phyloP scores from a whole-genome alignment of 2,888 invertebrate species.

The Barypeithes pellucidus region DNA sequence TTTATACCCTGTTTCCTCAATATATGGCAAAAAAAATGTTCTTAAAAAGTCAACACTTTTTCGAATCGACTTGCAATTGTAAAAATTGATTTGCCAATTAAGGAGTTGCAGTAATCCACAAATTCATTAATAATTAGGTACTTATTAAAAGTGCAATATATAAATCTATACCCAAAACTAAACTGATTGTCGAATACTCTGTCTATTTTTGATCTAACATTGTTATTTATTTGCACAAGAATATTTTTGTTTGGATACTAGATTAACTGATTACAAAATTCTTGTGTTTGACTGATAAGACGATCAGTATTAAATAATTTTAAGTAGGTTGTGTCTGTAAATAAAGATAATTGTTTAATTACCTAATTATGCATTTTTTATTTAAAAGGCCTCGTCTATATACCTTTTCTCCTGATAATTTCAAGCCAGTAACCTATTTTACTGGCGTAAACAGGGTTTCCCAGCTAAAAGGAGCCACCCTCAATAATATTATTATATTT shows the following conservation, averaged over 20 bases:
- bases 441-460: too few species aligned
- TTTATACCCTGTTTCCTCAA: too few species aligned
- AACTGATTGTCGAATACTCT: constrained; percentile 20
- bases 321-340: constrained; percentile 39
- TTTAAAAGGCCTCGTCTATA: not conserved
- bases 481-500: too few species aligned
- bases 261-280: constrained; percentile 3
- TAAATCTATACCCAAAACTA: not conserved
- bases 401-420: too few species aligned
- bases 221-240: constrained; percentile 15
- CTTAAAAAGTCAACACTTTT: too few species aligned
- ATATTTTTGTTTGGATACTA: constrained; percentile 8
- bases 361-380: constrained; percentile 7
- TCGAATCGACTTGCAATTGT: too few species aligned
- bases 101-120: not conserved
- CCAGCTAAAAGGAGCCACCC: too few species aligned
- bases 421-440: too few species aligned
- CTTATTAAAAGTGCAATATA: not conserved
- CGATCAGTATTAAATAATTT: constrained; percentile 59
- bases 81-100: too few species aligned
- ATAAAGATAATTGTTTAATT: constrained; percentile 44
- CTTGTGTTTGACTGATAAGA: constrained; percentile 52
- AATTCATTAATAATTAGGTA: not conserved
- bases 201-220: constrained; percentile 6
- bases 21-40: too few species aligned